Conservation (phyloP, 2,797 vertebrate species). For the Cyprinodon diabolis region DNA sequence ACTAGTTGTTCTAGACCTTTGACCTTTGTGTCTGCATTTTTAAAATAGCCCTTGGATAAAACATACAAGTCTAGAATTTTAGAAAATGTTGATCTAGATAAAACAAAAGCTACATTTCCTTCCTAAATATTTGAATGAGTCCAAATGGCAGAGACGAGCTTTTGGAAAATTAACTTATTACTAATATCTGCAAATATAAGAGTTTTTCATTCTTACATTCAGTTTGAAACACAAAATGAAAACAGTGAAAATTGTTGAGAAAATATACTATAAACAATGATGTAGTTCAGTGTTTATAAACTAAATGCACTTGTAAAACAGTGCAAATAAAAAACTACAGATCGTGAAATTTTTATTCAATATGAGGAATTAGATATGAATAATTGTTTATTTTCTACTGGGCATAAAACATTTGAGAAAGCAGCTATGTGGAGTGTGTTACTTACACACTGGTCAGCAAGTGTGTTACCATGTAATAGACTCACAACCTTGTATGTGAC, state of each 20-base stretch:
- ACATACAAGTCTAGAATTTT: background rate
- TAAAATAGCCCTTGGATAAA: background rate
- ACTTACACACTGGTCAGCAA: constrained; percentile 54
- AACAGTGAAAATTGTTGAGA: background rate
- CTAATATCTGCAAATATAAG: background rate
- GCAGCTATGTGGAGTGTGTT: constrained; percentile 35
- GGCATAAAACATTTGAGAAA: constrained; percentile 14
- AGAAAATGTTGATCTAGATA: background rate
- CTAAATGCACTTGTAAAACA: background rate
- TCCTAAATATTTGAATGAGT: background rate
- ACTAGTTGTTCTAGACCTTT: background rate
- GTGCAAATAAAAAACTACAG: background rate
- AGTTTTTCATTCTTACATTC: background rate
- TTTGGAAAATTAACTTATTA: background rate
- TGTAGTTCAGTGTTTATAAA: background rate
- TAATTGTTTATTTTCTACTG: constrained; percentile 16
- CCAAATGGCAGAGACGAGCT: background rate
- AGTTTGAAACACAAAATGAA: background rate
- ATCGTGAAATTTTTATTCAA: background rate
- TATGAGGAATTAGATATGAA: background rate
- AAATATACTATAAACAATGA: background rate
- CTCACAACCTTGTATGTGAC: constrained; percentile 68
- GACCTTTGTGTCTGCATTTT: background rate
- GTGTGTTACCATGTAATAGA: constrained; percentile 72
- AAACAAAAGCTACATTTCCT: background rate